Evolutionary conservation across 2,113 vertebrate genomes (phyloP), one percentile per base, ranked within the genome.

Genomic region (Platycercus adscitus): DNA sequence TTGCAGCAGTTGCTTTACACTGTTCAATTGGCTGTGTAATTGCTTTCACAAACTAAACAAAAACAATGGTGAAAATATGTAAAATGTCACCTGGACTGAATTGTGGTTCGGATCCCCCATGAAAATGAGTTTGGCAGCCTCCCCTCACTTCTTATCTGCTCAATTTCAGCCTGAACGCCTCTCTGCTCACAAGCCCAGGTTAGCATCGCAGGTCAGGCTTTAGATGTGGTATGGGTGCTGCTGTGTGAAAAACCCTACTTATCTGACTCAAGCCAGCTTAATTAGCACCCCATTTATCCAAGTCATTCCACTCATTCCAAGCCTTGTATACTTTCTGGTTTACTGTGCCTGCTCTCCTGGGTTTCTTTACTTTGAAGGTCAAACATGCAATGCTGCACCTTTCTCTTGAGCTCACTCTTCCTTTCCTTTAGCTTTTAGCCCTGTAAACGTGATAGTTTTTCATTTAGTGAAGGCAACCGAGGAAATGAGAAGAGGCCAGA

Each of bases 1-100:
- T 94, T 95, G 94, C 89, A 85, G 92, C 91, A 89, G 81, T 93
- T 81, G 78, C 88, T 96, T 95, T 95, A 95, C 86, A 85, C 92
- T 96, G 93, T 97, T 96, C 91, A 97, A 95, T 91, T 96, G 83
- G 44, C 95, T 97, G 93, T 95, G 95, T 97, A 94, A 96, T 93
- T 97, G 79, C 86, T 97, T 96, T 92, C 86, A 87, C 77, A 95
- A 91, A 95, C 93, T 87, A 91, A 95, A 95, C 77, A 87, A 89
- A 92, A 95, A 89, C 95, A 96, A 96, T 94, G 83, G 88, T 92
- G 73, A 84, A 94, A 96, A 96, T 89, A 95, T 70, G 88, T 94
- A 94, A 92, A 93, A 94, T 92, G 70, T 96, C 95, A 92, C 96
- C 92, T 96, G 86, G 56, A 61, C 83, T 92, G 94, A 89, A 73